Conservation (phyloP, 2,888 invertebrate species). For the Sthenelais limicola region DNA sequence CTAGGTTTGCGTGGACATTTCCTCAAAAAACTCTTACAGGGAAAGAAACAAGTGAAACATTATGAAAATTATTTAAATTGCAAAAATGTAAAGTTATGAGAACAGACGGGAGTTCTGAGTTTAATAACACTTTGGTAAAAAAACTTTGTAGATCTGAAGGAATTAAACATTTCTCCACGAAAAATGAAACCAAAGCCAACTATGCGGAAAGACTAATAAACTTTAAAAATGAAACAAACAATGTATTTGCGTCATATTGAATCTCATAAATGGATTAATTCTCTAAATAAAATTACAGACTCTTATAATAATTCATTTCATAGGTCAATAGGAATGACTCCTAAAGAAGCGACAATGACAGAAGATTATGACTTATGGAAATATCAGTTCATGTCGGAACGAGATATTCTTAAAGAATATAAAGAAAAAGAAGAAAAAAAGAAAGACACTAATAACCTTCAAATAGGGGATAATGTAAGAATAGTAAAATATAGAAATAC, state of each 20-base stretch:
- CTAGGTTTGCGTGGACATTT: not conserved
- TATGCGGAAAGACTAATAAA: not conserved
- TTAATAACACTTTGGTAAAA: not conserved
- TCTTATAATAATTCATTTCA: not conserved
- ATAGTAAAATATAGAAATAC: not conserved
- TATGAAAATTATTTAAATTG: not conserved
- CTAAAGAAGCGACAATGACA: not conserved
- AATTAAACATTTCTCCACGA: not conserved
- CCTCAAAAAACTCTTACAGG: not conserved
- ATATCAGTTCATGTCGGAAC: not conserved
- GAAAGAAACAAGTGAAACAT: not conserved
- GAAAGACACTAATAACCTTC: too few species aligned
- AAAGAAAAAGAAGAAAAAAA: too few species aligned
- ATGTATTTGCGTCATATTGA: not conserved
- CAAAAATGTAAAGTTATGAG: too few species aligned
- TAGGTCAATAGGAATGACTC: conserved; percentile 7
- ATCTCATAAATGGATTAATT: not conserved
- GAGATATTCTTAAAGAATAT: too few species aligned
- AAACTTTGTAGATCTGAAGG: not conserved
- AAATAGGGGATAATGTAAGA: not conserved
- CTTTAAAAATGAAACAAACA: not conserved
- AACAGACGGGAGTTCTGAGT: too few species aligned
- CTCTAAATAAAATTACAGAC: not conserved
- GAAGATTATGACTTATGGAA: not conserved
- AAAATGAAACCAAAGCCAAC: not conserved